Evolutionary conservation across 2,888 invertebrate species (phyloP), one percentile per base, ranked within the genome.

Genomic region (Tuberolachnus salignus): DNA sequence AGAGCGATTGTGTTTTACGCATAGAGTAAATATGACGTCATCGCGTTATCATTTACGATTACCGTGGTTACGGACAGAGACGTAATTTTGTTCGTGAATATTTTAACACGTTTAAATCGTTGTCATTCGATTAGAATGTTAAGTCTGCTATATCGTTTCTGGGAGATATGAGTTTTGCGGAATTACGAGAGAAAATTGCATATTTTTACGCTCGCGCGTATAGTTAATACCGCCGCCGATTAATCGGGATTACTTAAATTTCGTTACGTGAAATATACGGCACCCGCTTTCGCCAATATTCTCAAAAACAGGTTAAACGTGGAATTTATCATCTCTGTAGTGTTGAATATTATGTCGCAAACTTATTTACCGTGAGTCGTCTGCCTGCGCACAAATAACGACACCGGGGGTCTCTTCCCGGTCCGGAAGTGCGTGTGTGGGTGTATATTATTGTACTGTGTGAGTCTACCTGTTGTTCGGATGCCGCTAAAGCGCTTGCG

Each of bases 391-490:
- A 34, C 34, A 6, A 34, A 34, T 34, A 34, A 46, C 53, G 8
- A 53, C 53, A 9, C 42, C 3, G 3, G 0, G n/a, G 61, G n/a
- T 34, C 11, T 63, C 42, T 42, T 26, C 59, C 26, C 13, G 9
- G 3, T 42, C 11, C 16, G 42, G 4, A 13, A 0, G 44, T 21
- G 19, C 16, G 70, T 16, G 42, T 19, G 19, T 53, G 67, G n/a
- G 34, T 34, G 19, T 19, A 34, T 34, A 34, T 34, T 34, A 34
- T 34, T 34, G 42, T 13, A n/a, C 23, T 13, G 3, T 57, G 10
- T 23, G 34, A n/a, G 44, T 51, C 44, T 74, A 74, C 73, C 73
- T 74, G 73, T 74, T 74, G 64, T 74, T 3, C 44, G 34, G 34
- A 34, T 44, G 42, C 16, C 26, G 13, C 19, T 8, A 26, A n/a